These are phyloP conservation scores for Drosophila arizonae DNA, from an alignment of 1,140 invertebrate genomes.

Conservation along the genomic window DNA sequence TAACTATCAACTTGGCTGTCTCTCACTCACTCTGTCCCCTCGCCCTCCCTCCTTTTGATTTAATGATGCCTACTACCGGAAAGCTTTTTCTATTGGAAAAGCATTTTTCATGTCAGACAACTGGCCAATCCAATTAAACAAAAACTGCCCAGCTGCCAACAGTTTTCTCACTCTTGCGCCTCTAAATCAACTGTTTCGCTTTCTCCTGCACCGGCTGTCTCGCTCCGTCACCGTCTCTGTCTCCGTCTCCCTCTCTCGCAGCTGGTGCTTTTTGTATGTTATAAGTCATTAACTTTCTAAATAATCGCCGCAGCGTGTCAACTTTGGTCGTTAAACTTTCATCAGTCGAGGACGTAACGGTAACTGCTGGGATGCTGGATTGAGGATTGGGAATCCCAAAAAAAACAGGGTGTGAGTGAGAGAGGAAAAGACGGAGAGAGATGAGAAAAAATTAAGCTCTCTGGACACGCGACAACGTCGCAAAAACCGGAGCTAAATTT, in stretches of 20 bases:
- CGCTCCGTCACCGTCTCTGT: not conserved
- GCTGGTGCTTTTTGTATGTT: slow-evolving; percentile 57
- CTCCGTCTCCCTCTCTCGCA: not conserved
- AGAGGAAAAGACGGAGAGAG: not conserved
- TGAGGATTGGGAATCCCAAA: slow-evolving; percentile 33
- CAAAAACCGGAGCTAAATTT: slow-evolving; percentile 74
- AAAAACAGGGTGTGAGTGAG: not conserved
- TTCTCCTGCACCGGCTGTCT: not conserved
- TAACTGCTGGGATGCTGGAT: slow-evolving; percentile 36
- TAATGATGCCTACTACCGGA: slow-evolving; percentile 21
- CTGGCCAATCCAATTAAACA: slow-evolving; percentile 51
- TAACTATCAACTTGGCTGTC: not conserved
- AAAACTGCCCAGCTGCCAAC: slow-evolving; percentile 45
- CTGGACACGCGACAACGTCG: slow-evolving; percentile 44
- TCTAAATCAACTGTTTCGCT: slow-evolving; percentile 32
- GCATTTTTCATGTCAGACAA: slow-evolving; percentile 52
- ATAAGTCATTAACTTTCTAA: slow-evolving; percentile 82
- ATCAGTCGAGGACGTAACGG: slow-evolving; percentile 61
- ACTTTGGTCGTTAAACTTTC: slow-evolving; percentile 81
- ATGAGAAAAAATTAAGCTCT: slow-evolving; percentile 54
- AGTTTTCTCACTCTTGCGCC: slow-evolving; percentile 26
- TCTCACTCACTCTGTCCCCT: not conserved
- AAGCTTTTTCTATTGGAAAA: slow-evolving; percentile 51
- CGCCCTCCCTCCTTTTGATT: slow-evolving; percentile 7
- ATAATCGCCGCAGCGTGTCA: slow-evolving; percentile 80